Evolutionary conservation across 1,140 invertebrate genomes (phyloP).

Genomic region (Drosophila fuyamai): DNA sequence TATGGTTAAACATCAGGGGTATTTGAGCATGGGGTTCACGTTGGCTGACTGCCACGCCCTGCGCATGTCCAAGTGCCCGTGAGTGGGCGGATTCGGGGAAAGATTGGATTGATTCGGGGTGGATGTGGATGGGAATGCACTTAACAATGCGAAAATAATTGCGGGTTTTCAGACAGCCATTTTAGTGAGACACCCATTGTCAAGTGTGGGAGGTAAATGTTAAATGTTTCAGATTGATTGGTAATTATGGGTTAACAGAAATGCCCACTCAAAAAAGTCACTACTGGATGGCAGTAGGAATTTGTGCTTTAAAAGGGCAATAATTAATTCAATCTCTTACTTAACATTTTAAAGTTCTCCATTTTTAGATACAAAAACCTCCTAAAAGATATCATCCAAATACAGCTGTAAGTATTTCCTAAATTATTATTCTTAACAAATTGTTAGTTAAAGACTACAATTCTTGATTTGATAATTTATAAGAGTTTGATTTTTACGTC

Average conservation of each 20-base stretch:
- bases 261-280: conserved; percentile 1
- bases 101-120: conserved; percentile 24
- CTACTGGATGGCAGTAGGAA: neutral
- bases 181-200: conserved; percentile 53
- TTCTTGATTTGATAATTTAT: too few species aligned
- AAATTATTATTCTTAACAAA: too few species aligned
- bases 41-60: conserved; percentile 32
- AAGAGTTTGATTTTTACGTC: neutral
- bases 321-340: too few species aligned
- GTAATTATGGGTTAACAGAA: conserved; percentile 26
- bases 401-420: too few species aligned
- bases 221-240: conserved; percentile 46
- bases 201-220: conserved; percentile 16
- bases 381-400: too few species aligned
- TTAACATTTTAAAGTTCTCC: too few species aligned
- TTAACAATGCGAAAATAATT: conserved; percentile 72
- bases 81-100: conserved; percentile 16
- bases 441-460: too few species aligned
- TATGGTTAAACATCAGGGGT: conserved; percentile 62
- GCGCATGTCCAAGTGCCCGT: conserved; percentile 21
- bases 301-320: neutral
- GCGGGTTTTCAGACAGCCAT: conserved; percentile 73
- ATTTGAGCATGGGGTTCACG: conserved; percentile 60
- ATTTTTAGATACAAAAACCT: too few species aligned
- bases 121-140: conserved; percentile 39